Conservation (phyloP, 2,888 invertebrate genomes). For the Hirtodrosophila alboralis region DNA sequence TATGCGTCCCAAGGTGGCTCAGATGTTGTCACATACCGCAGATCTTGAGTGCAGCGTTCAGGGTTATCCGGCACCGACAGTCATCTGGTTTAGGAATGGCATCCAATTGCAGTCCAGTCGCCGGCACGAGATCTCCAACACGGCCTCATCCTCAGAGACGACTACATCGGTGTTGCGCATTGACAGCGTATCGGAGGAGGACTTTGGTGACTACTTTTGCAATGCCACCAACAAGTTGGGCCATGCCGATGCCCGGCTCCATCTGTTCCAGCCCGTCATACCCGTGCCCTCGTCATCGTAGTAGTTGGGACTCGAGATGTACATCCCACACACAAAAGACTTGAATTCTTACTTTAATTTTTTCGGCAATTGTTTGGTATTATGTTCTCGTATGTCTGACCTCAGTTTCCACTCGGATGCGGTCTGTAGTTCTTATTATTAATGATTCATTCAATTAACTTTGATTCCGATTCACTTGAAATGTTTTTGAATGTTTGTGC, state of each 20-base stretch:
- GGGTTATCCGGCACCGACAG: constrained; percentile 82
- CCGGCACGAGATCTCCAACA: constrained; percentile 80
- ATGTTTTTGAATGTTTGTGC: constrained; percentile 61
- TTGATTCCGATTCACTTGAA: constrained; percentile 72
- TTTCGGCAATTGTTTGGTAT: constrained; percentile 68
- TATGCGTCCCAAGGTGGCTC: constrained; percentile 82
- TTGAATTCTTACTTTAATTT: constrained; percentile 51
- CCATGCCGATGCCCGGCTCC: constrained; percentile 81
- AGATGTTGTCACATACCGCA: constrained; percentile 76
- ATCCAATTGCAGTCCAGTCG: constrained; percentile 76
- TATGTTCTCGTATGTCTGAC: constrained; percentile 31
- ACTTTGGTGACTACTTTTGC: constrained; percentile 83
- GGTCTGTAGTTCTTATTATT: constrained; percentile 65
- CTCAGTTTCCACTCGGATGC: constrained; percentile 52
- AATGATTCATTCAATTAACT: constrained; percentile 82
- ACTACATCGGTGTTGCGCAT: constrained; percentile 83
- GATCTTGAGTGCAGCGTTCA: constrained; percentile 83
- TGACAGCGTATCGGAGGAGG: constrained; percentile 72
- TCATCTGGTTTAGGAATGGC: constrained; percentile 82
- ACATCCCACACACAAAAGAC: constrained; percentile 61
- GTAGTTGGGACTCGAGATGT: constrained; percentile 25
- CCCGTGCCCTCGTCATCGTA: constrained; percentile 74
- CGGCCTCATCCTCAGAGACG: constrained; percentile 81
- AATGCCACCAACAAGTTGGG: constrained; percentile 84
- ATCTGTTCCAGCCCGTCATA: constrained; percentile 82